phyloP scores from a whole-genome alignment of 2,888 invertebrate genomes.

The Chloromyia formosa region DNA sequence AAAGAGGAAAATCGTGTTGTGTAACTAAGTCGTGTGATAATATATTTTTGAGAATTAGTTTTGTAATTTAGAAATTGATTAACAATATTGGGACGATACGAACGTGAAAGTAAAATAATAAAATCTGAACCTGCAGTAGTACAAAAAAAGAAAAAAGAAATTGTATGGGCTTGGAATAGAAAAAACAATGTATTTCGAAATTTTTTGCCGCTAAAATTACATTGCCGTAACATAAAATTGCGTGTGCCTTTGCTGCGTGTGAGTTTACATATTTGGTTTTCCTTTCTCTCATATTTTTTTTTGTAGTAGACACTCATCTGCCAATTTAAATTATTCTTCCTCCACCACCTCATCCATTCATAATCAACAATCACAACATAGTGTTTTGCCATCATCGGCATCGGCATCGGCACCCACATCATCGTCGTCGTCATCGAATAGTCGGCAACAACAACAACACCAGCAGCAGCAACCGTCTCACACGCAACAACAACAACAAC shows the following conservation, averaged over 20 bases:
- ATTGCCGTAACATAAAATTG: too few species aligned
- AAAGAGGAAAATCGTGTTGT: too few species aligned
- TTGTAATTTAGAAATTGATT: too few species aligned
- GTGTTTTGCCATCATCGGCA: conserved; percentile 45
- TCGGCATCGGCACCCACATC: not conserved
- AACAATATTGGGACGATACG: too few species aligned
- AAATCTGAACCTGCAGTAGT: too few species aligned
- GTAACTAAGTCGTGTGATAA: too few species aligned
- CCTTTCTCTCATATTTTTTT: conserved; percentile 35
- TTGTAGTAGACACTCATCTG: conserved; percentile 54
- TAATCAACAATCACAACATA: conserved; percentile 47
- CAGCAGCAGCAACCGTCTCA: conserved; percentile 51
- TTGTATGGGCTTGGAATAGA: too few species aligned
- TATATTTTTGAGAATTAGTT: too few species aligned
- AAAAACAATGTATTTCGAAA: too few species aligned
- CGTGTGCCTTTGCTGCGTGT: conserved; percentile 32
- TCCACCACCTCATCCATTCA: conserved; percentile 51
- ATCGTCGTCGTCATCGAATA: conserved; percentile 32
- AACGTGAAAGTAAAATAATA: too few species aligned
- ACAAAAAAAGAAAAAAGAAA: too few species aligned
- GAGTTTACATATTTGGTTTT: conserved; percentile 38
- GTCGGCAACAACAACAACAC: conserved; percentile 49
- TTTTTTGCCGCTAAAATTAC: too few species aligned
- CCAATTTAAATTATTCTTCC: conserved; percentile 61
- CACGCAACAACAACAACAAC: conserved; percentile 48